Conservation (phyloP, 2,113 vertebrate species). For the Thamnaconus septentrionalis region DNA sequence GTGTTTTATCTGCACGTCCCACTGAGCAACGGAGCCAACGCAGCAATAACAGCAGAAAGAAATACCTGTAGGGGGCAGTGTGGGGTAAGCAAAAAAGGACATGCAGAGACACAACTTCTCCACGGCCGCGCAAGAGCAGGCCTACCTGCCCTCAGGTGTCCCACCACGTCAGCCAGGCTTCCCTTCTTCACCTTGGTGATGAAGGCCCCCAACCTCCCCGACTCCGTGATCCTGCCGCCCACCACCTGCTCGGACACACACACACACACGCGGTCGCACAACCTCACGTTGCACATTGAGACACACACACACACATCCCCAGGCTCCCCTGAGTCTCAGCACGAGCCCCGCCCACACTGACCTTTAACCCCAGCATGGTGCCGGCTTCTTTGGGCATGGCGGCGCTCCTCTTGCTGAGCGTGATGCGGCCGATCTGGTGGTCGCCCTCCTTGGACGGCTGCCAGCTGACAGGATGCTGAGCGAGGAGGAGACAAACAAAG, state of each 20-base stretch:
- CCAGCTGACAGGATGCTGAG: constrained; percentile 97
- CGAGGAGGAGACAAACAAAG: too few relatives aligned
- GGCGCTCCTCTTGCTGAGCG: constrained; percentile 94
- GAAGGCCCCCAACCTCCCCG: constrained; percentile 97
- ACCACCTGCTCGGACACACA: constrained; percentile 84
- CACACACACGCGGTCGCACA: background rate
- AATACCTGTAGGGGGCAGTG: too few relatives aligned
- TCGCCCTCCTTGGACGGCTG: constrained; percentile 98
- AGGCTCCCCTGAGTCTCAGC: too few relatives aligned
- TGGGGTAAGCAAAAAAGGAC: too few relatives aligned
- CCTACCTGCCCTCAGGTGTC: constrained; percentile 95
- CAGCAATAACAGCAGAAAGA: too few relatives aligned
- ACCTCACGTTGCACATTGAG: too few relatives aligned
- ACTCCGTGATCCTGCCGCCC: constrained; percentile 95
- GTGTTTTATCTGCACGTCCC: too few relatives aligned
- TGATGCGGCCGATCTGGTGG: constrained; percentile 94
- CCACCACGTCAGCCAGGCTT: constrained; percentile 96
- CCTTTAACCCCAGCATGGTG: constrained; percentile 93
- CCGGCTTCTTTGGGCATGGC: constrained; percentile 98
- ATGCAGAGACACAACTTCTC: too few relatives aligned
- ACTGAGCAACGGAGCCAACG: too few relatives aligned
- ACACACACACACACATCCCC: too few relatives aligned
- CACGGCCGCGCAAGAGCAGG: too few relatives aligned
- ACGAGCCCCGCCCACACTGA: constrained; percentile 40
- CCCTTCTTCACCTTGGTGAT: constrained; percentile 99